These are phyloP conservation scores for Alviniconcha marisindica DNA, from an alignment of 1,140 invertebrate species.

Conservation along the genomic window DNA sequence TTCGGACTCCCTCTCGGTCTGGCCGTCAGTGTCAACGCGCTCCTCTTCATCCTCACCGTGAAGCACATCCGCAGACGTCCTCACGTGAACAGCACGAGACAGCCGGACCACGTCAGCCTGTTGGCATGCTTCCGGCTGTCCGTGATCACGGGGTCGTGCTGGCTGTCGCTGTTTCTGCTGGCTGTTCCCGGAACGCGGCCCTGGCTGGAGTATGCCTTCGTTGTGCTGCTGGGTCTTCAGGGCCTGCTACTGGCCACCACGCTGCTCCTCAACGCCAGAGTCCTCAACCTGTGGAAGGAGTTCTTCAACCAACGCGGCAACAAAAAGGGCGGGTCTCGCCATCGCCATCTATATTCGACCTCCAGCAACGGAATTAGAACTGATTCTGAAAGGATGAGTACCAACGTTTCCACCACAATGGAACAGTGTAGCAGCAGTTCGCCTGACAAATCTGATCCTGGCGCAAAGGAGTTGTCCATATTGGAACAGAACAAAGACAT, in stretches of 20 bases:
- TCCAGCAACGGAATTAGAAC: too few relatives aligned
- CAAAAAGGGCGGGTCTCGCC: too few relatives aligned
- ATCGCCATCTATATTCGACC: too few relatives aligned
- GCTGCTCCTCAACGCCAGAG: not conserved
- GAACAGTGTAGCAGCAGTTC: too few relatives aligned
- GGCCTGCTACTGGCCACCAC: slow-evolving; percentile 24
- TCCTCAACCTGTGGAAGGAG: not conserved
- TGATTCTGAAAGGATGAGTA: too few relatives aligned
- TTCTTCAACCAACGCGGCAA: too few relatives aligned
- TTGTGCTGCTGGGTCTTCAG: slow-evolving; percentile 12
- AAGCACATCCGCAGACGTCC: slow-evolving; percentile 25
- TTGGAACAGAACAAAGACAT: too few relatives aligned
- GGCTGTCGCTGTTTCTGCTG: slow-evolving; percentile 35
- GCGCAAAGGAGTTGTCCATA: too few relatives aligned
- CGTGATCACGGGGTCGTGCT: slow-evolving; percentile 22
- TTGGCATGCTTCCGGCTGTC: slow-evolving; percentile 33
- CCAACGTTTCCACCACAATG: too few relatives aligned
- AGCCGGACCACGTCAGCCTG: slow-evolving; percentile 3
- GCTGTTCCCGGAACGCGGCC: slow-evolving; percentile 6
- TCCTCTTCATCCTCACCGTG: slow-evolving; percentile 18
- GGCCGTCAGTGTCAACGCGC: not conserved
- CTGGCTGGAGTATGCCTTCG: slow-evolving; percentile 1
- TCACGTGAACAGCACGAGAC: not conserved
- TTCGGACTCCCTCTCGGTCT: slow-evolving; percentile 28
- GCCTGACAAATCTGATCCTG: too few relatives aligned